Conservation (phyloP, 2,113 vertebrate species). For the Malurus cyaneus region DNA sequence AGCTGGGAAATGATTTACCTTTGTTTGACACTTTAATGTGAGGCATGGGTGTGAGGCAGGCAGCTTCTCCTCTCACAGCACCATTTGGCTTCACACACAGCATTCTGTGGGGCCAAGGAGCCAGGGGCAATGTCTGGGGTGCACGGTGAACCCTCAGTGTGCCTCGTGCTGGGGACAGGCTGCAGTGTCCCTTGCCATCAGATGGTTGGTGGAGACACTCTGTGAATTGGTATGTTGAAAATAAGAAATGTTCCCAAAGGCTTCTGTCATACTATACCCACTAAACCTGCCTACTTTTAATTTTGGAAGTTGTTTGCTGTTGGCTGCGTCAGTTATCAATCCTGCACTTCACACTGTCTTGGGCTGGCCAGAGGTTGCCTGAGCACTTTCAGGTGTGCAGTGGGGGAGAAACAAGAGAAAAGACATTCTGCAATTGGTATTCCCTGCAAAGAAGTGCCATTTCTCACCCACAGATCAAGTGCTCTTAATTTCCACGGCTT, state of each 20-base stretch:
- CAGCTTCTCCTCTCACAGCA: neutral
- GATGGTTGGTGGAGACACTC: neutral
- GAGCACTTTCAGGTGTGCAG: neutral
- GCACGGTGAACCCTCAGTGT: fast-evolving
- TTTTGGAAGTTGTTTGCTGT: neutral
- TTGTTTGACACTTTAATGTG: neutral
- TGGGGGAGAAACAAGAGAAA: neutral
- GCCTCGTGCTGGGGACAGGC: neutral
- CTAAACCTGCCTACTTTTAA: neutral
- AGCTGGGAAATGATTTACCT: neutral
- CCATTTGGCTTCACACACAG: neutral
- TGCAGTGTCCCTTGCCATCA: fast-evolving
- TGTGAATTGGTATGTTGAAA: neutral
- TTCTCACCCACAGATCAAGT: neutral
- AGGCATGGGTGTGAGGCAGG: neutral
- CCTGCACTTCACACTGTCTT: neutral
- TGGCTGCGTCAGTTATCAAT: neutral
- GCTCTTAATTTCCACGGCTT: neutral
- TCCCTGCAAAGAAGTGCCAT: neutral
- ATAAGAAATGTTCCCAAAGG: neutral
- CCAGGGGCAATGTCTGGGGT: neutral
- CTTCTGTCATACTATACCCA: neutral
- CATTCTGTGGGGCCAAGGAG: neutral
- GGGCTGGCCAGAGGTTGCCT: fast-evolving
- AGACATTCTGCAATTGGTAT: neutral